Conservation (phyloP, 2,113 vertebrate species). For the Bucco capensis region DNA sequence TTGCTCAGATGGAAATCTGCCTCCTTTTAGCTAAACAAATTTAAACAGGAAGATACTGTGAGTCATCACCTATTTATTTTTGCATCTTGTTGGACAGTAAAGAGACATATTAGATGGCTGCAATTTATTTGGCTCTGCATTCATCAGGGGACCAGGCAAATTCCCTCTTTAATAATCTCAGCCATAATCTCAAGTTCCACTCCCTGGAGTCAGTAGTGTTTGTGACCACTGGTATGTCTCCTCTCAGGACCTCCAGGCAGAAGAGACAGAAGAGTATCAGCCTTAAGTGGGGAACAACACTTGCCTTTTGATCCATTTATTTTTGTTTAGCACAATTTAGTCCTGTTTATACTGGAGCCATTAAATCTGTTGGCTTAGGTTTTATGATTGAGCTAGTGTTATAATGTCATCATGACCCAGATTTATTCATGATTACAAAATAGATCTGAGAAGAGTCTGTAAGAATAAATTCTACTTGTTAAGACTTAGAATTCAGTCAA, state of each 20-base stretch:
- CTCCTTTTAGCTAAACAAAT: not conserved
- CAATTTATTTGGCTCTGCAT: not conserved
- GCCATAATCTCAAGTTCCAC: not conserved
- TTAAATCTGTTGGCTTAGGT: not conserved
- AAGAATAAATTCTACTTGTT: not conserved
- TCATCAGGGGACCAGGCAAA: not conserved
- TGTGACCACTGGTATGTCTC: not conserved
- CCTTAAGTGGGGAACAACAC: not conserved
- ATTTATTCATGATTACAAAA: not conserved
- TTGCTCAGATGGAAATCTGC: constrained; percentile 23
- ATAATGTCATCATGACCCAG: not conserved
- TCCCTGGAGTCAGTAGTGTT: not conserved
- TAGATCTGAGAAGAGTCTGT: not conserved
- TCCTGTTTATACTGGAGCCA: not conserved
- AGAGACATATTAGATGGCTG: not conserved
- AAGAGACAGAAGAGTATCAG: not conserved
- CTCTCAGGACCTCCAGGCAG: not conserved
- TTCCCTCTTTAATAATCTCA: not conserved
- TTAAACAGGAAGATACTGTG: constrained; percentile 23
- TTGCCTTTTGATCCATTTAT: not conserved
- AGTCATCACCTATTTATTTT: not conserved
- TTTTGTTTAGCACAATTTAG: not conserved
- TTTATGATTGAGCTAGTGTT: not conserved
- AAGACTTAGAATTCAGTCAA: not conserved
- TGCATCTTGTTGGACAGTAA: not conserved